These are phyloP conservation scores for Phenacoccus solenopsis DNA, from an alignment of 1,140 invertebrate species.

Conservation along the genomic window DNA sequence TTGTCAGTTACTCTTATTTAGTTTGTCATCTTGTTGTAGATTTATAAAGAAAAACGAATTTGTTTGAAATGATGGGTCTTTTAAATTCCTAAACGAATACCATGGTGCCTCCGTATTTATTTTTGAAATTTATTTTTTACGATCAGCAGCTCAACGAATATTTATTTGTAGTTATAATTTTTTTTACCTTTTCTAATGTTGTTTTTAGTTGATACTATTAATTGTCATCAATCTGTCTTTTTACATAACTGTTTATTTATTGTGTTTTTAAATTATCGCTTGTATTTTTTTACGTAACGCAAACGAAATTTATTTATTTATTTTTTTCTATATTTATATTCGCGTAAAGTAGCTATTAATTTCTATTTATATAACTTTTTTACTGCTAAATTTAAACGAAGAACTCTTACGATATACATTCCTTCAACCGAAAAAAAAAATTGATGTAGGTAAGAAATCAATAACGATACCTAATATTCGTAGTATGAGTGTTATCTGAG, in stretches of 20 bases:
- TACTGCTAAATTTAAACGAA: slow-evolving; percentile 9
- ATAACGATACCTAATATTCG: too few relatives aligned
- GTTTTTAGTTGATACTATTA: background rate
- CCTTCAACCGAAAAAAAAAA: slow-evolving; percentile 8
- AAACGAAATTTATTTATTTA: background rate
- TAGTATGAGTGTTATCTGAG: too few relatives aligned
- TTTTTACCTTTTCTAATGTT: background rate
- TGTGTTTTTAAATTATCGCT: background rate
- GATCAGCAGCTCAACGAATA: background rate
- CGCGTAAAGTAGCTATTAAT: background rate
- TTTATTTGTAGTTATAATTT: background rate
- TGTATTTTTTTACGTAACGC: background rate
- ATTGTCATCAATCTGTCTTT: background rate
- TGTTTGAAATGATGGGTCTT: too few relatives aligned
- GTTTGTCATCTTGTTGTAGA: too few relatives aligned
- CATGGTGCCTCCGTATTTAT: background rate
- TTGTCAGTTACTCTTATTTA: too few relatives aligned
- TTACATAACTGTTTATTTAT: background rate
- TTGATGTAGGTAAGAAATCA: slow-evolving; percentile 17
- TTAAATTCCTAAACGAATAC: too few relatives aligned
- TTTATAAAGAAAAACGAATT: too few relatives aligned
- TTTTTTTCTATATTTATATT: background rate
- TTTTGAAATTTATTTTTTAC: background rate
- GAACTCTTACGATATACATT: slow-evolving; percentile 18
- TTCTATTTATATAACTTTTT: background rate